Conservation (phyloP, 2,888 invertebrate species). For the Coremacera marginata region DNA sequence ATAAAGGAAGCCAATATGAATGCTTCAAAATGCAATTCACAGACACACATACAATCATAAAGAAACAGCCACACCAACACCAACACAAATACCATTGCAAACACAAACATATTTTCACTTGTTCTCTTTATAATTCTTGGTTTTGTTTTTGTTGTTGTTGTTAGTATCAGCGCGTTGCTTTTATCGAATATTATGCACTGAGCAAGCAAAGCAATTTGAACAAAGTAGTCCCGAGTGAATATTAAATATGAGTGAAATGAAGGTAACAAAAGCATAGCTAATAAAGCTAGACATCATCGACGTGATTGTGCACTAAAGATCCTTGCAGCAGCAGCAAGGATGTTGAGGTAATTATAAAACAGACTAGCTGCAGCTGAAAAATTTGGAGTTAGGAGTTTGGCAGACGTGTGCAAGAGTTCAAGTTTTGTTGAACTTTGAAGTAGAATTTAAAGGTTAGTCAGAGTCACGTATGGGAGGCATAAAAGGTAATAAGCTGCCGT, state of each 20-base stretch:
- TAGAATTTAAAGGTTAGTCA: not conserved
- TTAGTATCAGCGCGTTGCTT: not conserved
- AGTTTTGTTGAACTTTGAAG: no score
- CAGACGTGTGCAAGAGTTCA: no score
- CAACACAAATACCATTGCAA: not conserved
- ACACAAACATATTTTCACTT: not conserved
- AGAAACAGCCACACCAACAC: no score
- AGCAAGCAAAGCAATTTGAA: conserved; percentile 39
- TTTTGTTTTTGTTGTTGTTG: not conserved
- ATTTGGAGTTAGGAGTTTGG: not conserved
- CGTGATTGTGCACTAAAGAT: conserved; percentile 5
- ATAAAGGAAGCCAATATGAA: conserved; percentile 17
- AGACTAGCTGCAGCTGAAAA: conserved; percentile 15
- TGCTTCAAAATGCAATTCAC: conserved; percentile 14
- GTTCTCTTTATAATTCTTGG: not conserved
- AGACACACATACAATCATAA: not conserved
- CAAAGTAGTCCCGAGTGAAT: conserved; percentile 43
- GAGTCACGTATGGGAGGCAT: not conserved
- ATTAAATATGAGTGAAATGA: conserved; percentile 30
- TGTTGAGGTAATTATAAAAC: conserved; percentile 22
- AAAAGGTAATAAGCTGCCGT: no score
- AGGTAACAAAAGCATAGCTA: conserved; percentile 21
- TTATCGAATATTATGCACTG: not conserved
- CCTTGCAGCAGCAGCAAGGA: not conserved
- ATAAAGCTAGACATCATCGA: not conserved